Base-by-base conservation (phyloP, 2,113 vertebrate species). In the Jacana jacana region DNA sequence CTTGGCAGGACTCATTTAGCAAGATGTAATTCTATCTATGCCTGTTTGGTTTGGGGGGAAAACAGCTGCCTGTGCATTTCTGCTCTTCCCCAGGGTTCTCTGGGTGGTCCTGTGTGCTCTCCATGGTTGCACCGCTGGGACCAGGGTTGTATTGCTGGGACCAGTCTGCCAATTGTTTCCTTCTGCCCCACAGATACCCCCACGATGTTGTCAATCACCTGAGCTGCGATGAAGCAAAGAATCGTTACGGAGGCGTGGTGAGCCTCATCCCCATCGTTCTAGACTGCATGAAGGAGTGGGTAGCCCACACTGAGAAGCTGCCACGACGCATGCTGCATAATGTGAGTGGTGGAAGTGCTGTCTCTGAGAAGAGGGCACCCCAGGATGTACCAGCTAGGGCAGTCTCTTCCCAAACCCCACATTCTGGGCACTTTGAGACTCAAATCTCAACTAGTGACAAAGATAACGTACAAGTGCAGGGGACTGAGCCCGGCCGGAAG, bases 161-260 rank as follows among this genome's bases (percentile, higher is more conserved):
- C 20, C 14, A 2, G 31, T 61, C 66, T 58, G 69, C 55, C 48
- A 31, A 2, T 25, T 28, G 35, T 58, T 69, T 64, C 81, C 64
- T 65, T 7, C 28, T 77, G 19, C 30, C 65, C 60, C 24, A 13
- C 96, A 99, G 98, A 39, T 98, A 98, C 61, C 98, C 98, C 3
- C 98, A 98, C 0, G 97, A 98, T 2, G 97, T 97, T 72, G 97
- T 99, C 63, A 98, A 99, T 79, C 97, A 97, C 88, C 98, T 99
- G 81, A 99, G 98, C 92, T 98, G 98, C 11, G 88, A 98, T 0
- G 98, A 99, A 88, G 98, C 98, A 31, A 96, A 51, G 85, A 98
- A 98, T 65, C 98, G 97, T 82, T 99, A 98, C 0, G 98, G 98
- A 11, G 98, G 98, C 0, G 97, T 99, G 78, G 98, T 98, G 86